Evolutionary conservation across 2,113 vertebrate species (phyloP).

Genomic region (Plectropomus leopardus): DNA sequence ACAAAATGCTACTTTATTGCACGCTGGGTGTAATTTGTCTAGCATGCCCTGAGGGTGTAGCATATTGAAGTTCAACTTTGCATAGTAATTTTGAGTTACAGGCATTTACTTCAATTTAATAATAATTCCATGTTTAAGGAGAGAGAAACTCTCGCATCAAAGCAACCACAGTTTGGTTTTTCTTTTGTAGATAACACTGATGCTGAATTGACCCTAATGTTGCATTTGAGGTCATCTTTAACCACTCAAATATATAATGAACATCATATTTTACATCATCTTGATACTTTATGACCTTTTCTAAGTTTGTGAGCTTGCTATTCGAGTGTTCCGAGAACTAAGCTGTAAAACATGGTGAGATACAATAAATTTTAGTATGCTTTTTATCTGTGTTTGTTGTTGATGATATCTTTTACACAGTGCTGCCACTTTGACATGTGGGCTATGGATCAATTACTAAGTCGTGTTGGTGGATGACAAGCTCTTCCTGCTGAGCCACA

Average conservation of each 20-base stretch:
- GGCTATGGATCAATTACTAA: background rate
- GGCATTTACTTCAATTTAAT: background rate
- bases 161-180: background rate
- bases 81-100: background rate
- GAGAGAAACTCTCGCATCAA: background rate
- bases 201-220: background rate
- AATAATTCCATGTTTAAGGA: background rate
- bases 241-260: background rate
- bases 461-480: background rate
- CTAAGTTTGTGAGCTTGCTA: background rate
- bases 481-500: background rate
- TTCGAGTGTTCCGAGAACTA: too few relatives aligned
- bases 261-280: background rate
- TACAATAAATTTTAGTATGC: background rate
- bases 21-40: conserved; percentile 18
- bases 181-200: background rate
- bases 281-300: background rate
- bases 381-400: background rate
- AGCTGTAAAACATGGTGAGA: background rate
- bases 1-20: background rate
- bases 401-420: background rate
- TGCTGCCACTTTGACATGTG: background rate
- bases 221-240: background rate
- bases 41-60: background rate
- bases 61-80: background rate